A percentile compares a stretch with the other conserved stretches of the same genome.
Conservation (phyloP, 2,113 vertebrate genomes). For the Bathybates hornii region DNA sequence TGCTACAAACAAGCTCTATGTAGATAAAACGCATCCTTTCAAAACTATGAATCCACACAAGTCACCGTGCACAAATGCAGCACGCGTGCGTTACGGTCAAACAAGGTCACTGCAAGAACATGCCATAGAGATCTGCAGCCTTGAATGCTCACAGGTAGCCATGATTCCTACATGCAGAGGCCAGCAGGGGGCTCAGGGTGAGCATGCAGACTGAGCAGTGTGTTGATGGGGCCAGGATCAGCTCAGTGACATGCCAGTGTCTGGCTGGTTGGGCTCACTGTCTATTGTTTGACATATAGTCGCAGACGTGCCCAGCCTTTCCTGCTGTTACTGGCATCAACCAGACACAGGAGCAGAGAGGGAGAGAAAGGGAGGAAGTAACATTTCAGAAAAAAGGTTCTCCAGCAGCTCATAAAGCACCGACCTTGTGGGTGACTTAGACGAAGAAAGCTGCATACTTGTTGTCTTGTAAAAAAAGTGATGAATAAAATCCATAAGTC, state of each 20-base stretch:
- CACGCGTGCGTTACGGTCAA: neutral
- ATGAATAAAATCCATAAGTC: neutral
- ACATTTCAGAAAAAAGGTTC: conserved; percentile 3
- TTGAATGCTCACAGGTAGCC: neutral
- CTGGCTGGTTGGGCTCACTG: conserved; percentile 25
- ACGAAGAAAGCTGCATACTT: conserved; percentile 19
- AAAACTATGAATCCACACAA: neutral
- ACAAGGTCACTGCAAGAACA: conserved; percentile 13
- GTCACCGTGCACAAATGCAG: neutral
- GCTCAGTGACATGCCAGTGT: conserved; percentile 25
- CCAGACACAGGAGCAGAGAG: neutral
- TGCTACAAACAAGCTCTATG: neutral
- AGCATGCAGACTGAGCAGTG: neutral
- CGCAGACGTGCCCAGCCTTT: conserved; percentile 22
- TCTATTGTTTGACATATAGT: conserved; percentile 43
- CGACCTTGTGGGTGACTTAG: conserved; percentile 16
- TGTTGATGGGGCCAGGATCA: neutral
- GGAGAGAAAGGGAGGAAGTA: neutral
- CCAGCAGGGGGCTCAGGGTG: conserved; percentile 50
- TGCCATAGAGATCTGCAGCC: neutral
- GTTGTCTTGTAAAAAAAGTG: conserved; percentile 1
- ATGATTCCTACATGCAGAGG: neutral
- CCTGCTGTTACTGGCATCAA: conserved; percentile 23
- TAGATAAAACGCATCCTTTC: neutral
- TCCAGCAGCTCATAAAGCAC: neutral